Conservation (phyloP, 2,888 invertebrate genomes). For the Polyommatus iphigenia region DNA sequence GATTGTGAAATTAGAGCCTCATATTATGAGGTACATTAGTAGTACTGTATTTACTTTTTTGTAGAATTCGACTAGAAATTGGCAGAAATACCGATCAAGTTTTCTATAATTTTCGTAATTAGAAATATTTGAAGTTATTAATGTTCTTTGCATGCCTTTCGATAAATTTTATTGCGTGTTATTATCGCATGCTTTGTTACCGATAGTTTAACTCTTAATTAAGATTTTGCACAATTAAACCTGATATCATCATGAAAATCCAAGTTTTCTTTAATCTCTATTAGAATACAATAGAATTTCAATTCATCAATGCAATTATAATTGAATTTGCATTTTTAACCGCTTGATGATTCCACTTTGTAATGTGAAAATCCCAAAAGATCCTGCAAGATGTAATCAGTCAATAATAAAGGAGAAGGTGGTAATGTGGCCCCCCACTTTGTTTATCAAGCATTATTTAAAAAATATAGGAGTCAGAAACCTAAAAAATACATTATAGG, state of each 20-base stretch:
- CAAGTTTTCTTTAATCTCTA: neutral
- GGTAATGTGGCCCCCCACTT: too few relatives aligned
- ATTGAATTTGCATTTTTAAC: neutral
- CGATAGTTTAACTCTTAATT: slow-evolving; percentile 7
- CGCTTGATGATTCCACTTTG: neutral
- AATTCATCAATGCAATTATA: neutral
- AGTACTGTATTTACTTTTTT: neutral
- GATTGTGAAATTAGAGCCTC: too few relatives aligned
- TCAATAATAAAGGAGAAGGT: too few relatives aligned
- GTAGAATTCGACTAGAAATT: neutral
- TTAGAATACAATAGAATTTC: neutral
- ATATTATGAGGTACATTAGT: too few relatives aligned
- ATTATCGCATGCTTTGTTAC: neutral
- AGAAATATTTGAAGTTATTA: neutral
- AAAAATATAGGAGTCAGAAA: too few relatives aligned
- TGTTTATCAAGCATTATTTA: too few relatives aligned
- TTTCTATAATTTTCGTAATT: neutral
- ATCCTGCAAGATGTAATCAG: too few relatives aligned
- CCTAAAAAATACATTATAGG: too few relatives aligned
- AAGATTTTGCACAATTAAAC: slow-evolving; percentile 1
- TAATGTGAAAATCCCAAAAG: neutral
- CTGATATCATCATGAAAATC: slow-evolving; percentile 10
- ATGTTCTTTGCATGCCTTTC: neutral
- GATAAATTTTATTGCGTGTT: neutral
- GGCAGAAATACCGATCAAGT: neutral